Evolutionary conservation across 2,797 vertebrate genomes (phyloP).

Genomic region (Diplodus sargus): DNA sequence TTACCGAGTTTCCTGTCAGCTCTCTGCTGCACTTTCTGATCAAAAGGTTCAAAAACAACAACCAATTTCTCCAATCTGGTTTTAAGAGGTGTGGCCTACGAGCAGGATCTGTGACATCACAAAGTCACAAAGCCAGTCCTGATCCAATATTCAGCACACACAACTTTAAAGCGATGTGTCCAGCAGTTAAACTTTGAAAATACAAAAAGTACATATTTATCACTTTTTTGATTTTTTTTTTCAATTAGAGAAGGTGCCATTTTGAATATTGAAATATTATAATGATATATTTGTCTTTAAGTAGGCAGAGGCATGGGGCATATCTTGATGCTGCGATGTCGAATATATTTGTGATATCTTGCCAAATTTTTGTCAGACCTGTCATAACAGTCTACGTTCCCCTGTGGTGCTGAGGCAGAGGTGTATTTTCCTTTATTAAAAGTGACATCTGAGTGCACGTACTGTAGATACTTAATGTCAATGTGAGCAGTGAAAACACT

Average conservation of each 20-base stretch:
- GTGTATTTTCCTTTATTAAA: not conserved
- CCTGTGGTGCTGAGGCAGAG: not conserved
- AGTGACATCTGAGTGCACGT: not conserved
- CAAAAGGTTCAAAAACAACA: not conserved
- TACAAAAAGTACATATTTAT: too few relatives aligned
- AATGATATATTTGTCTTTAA: not conserved
- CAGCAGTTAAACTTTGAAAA: too few relatives aligned
- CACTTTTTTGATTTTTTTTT: too few relatives aligned
- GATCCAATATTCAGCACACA: too few relatives aligned
- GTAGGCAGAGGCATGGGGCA: not conserved
- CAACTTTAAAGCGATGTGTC: too few relatives aligned
- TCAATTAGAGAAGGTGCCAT: too few relatives aligned
- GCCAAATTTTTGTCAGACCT: not conserved
- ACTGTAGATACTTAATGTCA: not conserved
- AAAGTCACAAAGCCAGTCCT: too few relatives aligned
- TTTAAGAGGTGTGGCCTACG: too few relatives aligned
- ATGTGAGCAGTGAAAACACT: not conserved
- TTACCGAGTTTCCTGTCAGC: slow-evolving; percentile 1
- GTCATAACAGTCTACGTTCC: not conserved
- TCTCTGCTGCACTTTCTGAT: not conserved
- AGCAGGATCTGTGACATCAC: too few relatives aligned
- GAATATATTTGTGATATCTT: not conserved
- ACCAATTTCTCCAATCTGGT: not conserved
- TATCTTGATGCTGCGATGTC: not conserved
- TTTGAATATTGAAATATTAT: too few relatives aligned